Base-by-base conservation (phyloP, 2,797 vertebrate genomes). In the Lagothrix lagotricha region DNA sequence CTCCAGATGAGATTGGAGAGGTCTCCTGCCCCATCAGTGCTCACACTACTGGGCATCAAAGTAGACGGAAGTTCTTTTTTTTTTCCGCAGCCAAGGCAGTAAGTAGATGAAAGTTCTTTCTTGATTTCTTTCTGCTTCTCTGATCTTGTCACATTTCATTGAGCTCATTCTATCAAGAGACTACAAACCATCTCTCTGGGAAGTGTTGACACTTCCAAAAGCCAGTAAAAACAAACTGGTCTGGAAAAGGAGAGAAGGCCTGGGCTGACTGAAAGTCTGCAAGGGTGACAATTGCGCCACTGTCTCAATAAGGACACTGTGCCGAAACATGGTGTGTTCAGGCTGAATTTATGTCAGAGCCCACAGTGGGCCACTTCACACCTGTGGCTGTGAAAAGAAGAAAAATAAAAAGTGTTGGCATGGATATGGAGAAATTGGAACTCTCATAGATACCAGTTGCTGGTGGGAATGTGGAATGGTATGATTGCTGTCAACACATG, bases 241-340 rank as follows among this genome's bases (percentile, higher is more conserved):
- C 20, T 20, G 41, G 44, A 24, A 83, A 58, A 88, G 46, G 48
- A n/a, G 52, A 79, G 50, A 39, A 46, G 70, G 30, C 9, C 20
- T 36, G 61, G 48, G 73, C 54, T 5, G 36, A 28, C 24, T 11
- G 39, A 41, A 46, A 15, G 36, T 26, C 33, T 17, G 15, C n/a
- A 10, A 26, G 22, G 14, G 1, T 13, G 70, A 15, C 26, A 5
- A 2, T 0, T 0, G 8, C 52, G 50, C 19, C 8, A 10, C 36
- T 3, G 15, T 30, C 30, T 64, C 26, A 28, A 36, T 28, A 30
- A 72, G n/a, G 28, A 50, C 75, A 1, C 9, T 5, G 26, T 2
- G 1, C 5, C 12, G 26, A 82, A 28, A 33, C 17, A 9, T 33
- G 20, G 13, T 7, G 8, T 20, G 28, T 54, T 57, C 57, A 39